Evolutionary conservation across 1,140 invertebrate species (phyloP), one percentile per base, ranked within the genome.

Genomic region (Luehdorfia chinensis): DNA sequence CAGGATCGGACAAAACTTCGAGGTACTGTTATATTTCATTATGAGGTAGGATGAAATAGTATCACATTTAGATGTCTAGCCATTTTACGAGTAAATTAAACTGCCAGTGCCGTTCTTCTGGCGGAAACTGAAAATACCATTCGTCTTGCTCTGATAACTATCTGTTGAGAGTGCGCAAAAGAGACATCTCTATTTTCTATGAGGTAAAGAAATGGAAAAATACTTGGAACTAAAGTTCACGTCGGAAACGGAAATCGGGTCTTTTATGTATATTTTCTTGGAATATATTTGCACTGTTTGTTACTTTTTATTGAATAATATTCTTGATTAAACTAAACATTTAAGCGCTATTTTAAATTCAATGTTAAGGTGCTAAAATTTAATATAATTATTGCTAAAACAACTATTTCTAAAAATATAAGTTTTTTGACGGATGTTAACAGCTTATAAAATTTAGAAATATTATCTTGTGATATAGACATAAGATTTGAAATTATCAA

Each of bases 131-230:
- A 60, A 65, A 66, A 50, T 47, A 62, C 49, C 59, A 66, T 78
- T 55, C 47, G 50, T 75, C 75, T 70, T 74, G 65, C 60, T 65
- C 64, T 64, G 74, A 77, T 75, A 71, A 36, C 53, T 60, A 77
- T 77, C 71, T 58, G 59, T 56, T 63, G 57, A 57, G 55, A 47
- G 48, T 36, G 60, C 47, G 46, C 49, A 48, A 62, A 48, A 55
- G 50, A 61, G 63, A 71, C 37, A 58, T 55, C 48, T 45, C 31
- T 45, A 57, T 55, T 50, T 36, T 16, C 8, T 21, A 28, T 8
- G 25, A 2, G 2, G 25, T 31, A 49, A 34, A 39, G 41, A 53
- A 23, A 46, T 23, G 41, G 47, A 48, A 49, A 49, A 55, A 50
- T 28, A 9, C 2, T 25, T 7, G 12, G 37, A 25, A 15, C 21